Conservation (phyloP, 2,797 vertebrate species). For the Lates japonicus region DNA sequence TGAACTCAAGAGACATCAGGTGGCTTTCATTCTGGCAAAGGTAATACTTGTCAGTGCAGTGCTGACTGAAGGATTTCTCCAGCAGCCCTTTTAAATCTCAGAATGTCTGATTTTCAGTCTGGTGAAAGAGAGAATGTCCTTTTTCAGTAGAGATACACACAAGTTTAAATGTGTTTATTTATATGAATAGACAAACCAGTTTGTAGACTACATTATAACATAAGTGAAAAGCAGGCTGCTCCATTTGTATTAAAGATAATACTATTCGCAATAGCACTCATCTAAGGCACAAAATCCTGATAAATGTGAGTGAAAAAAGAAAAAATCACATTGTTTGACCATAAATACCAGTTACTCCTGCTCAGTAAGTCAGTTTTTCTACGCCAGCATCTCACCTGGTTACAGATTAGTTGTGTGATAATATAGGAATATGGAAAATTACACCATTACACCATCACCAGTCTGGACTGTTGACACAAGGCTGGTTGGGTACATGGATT, state of each 20-base stretch:
- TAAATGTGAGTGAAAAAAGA: slow-evolving; percentile 1
- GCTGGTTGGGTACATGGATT: no score
- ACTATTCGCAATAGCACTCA: slow-evolving; percentile 8
- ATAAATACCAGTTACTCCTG: not conserved
- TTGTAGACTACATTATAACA: slow-evolving; percentile 37
- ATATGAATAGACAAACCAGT: slow-evolving; percentile 18
- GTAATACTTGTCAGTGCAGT: not conserved
- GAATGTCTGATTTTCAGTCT: not conserved
- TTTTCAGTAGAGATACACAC: not conserved
- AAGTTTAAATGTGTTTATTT: slow-evolving; percentile 58
- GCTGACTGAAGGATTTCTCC: not conserved
- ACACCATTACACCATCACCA: no score
- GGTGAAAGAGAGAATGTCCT: not conserved
- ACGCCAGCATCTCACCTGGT: not conserved
- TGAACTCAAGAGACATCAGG: accelerated
- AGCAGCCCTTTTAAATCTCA: not conserved
- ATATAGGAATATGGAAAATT: not conserved
- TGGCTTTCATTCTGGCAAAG: not conserved
- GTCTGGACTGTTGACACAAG: no score
- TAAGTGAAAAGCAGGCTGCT: slow-evolving; percentile 20
- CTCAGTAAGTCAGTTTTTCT: not conserved
- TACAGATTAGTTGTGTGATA: slow-evolving; percentile 5
- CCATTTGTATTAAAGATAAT: slow-evolving; percentile 19
- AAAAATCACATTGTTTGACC: not conserved
- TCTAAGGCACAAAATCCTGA: slow-evolving; percentile 60